Conservation (phyloP, 37 sponge, comb jelly and placozoan species). For the Oopsacas minuta region DNA sequence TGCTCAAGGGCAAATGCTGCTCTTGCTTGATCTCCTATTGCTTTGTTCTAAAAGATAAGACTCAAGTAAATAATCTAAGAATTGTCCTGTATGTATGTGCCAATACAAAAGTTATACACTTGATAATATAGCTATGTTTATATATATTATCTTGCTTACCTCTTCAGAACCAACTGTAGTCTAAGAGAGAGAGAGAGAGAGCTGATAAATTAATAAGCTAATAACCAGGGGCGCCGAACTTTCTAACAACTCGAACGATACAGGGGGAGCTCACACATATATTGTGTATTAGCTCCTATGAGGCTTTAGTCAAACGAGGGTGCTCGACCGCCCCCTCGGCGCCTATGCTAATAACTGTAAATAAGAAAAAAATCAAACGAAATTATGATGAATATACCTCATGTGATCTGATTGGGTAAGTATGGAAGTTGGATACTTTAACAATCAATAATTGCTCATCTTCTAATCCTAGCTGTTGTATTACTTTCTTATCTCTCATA, state of each 20-base stretch:
- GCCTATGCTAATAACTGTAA: no score
- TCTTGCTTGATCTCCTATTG: neutral
- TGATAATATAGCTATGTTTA: neutral
- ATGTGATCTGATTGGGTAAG: neutral
- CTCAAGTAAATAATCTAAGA: neutral
- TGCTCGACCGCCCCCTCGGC: no score
- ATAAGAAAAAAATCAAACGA: neutral
- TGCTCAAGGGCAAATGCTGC: conserved; percentile 22
- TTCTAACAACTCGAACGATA: no score
- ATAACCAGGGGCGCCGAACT: neutral
- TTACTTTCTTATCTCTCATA: conserved; percentile 40
- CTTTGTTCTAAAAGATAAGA: neutral
- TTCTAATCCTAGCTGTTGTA: conserved; percentile 52
- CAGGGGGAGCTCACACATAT: no score
- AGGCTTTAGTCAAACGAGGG: no score
- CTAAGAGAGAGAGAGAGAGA: neutral
- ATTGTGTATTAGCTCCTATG: no score
- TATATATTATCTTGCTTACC: neutral
- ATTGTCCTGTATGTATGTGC: no score
- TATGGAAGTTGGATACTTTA: conserved; percentile 24
- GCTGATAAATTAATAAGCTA: neutral
- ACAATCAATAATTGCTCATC: conserved; percentile 45
- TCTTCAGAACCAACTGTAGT: neutral
- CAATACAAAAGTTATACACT: neutral
- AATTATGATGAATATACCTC: neutral